Conservation (phyloP, 92 coral and sea anemone genomes). For the Palythoa heliodiscus region DNA sequence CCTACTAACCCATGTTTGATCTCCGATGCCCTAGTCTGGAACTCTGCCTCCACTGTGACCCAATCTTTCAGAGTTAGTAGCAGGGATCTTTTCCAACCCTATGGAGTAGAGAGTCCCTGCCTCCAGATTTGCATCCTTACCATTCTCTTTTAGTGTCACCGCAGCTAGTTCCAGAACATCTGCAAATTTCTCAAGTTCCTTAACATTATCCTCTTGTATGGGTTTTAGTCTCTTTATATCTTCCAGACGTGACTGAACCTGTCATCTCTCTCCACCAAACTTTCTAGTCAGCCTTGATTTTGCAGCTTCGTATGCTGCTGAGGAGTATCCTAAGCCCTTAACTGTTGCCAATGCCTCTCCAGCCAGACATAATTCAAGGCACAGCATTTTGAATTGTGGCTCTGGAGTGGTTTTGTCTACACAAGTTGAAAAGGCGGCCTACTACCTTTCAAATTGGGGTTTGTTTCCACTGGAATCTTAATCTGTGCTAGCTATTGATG, state of each 20-base stretch:
- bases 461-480: not conserved
- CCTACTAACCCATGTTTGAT: constrained; percentile 8
- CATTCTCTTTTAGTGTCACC: constrained; percentile 22
- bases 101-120: constrained; percentile 41
- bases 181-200: constrained; percentile 56
- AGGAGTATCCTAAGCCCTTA: too few species aligned
- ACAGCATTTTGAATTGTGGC: constrained; percentile 65
- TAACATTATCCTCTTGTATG: constrained; percentile 50
- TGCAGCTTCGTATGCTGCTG: constrained; percentile 39
- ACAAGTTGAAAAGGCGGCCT: constrained; percentile 41
- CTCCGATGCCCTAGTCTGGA: constrained; percentile 37
- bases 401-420: constrained; percentile 57
- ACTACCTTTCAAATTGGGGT: not conserved
- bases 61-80: too few species aligned
- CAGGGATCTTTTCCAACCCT: constrained; percentile 43
- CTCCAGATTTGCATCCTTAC: constrained; percentile 18
- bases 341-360: too few species aligned
- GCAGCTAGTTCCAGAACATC: constrained; percentile 40
- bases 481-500: not conserved
- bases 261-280: constrained; percentile 64
- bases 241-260: constrained; percentile 34
- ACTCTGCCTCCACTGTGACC: too few species aligned
- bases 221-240: constrained; percentile 38
- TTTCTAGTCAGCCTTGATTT: constrained; percentile 51
- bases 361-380: constrained; percentile 58